Percentiles rank a stretch among this genome's conserved stretches.
Evolutionary conservation across 2,797 vertebrate genomes (phyloP).

Genomic region (Cygnus olor): DNA sequence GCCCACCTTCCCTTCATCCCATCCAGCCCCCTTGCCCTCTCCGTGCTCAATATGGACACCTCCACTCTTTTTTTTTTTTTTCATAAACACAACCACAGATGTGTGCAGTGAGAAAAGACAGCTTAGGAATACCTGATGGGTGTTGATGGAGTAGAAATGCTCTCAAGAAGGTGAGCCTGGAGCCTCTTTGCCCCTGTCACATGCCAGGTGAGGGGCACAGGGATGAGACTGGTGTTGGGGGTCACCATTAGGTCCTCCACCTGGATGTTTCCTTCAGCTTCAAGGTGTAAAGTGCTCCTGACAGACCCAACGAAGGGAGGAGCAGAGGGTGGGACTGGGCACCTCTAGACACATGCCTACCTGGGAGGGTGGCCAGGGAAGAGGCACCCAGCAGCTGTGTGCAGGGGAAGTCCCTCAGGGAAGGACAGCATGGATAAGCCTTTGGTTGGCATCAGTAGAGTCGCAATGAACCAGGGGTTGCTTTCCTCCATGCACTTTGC

Average conservation of each 20-base stretch:
- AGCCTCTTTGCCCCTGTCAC: too few species aligned
- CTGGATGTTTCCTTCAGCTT: too few species aligned
- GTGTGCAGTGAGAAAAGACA: neutral
- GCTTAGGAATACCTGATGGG: neutral
- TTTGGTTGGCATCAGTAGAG: neutral
- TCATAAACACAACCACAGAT: neutral
- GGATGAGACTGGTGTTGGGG: too few species aligned
- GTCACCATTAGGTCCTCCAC: too few species aligned
- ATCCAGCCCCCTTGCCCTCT: accelerated
- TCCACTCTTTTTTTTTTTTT: neutral
- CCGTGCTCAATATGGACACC: accelerated
- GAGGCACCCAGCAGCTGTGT: neutral
- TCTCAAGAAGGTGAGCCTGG: too few species aligned
- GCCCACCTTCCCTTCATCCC: neutral
- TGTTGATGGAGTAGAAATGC: neutral
- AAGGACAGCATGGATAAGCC: neutral
- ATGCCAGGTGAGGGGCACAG: too few species aligned
- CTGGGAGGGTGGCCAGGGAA: neutral
- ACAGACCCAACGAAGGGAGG: neutral
- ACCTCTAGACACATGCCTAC: too few species aligned
- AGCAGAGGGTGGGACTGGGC: neutral
- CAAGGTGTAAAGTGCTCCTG: too few species aligned
- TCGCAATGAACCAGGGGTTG: neutral
- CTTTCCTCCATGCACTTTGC: accelerated
- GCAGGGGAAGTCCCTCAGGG: accelerated